Percentiles rank a stretch among this genome's conserved stretches.
Conservation (phyloP, 2,888 invertebrate species). For the Pristionchus mayeri region DNA sequence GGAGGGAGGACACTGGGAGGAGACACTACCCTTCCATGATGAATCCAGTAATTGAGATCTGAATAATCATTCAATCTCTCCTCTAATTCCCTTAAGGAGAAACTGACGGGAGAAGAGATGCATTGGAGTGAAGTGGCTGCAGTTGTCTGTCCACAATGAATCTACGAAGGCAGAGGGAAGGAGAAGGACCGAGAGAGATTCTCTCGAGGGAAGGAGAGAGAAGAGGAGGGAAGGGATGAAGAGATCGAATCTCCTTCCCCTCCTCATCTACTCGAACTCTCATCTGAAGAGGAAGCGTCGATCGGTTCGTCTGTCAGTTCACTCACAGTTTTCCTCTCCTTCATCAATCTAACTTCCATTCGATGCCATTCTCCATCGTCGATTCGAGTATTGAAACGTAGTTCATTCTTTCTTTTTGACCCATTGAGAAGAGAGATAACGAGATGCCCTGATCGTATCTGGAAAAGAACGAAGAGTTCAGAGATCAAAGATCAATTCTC, state of each 20-base stretch:
- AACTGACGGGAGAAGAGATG: constrained; percentile 1
- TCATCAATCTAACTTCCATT: neutral
- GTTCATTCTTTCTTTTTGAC: constrained; percentile 30
- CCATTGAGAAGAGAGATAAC: constrained; percentile 12
- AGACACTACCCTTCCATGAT: neutral
- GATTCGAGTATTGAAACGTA: neutral
- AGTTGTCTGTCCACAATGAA: constrained; percentile 13
- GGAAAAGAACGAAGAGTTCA: neutral
- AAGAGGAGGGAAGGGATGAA: constrained; percentile 42
- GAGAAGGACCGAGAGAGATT: constrained; percentile 11
- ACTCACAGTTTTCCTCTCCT: constrained; percentile 27
- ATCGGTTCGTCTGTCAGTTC: too few species aligned
- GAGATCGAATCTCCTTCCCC: constrained; percentile 55
- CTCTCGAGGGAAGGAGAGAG: constrained; percentile 7
- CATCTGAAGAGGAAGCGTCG: too few species aligned
- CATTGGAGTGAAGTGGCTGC: constrained; percentile 10
- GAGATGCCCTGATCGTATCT: constrained; percentile 19
- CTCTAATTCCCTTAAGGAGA: neutral
- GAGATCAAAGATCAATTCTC: neutral
- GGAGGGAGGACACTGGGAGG: neutral
- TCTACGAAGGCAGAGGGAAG: neutral
- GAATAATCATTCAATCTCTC: neutral
- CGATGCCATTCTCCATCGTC: constrained; percentile 41
- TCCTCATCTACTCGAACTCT: constrained; percentile 58
- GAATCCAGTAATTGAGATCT: constrained; percentile 2